Base-by-base conservation (phyloP, 2,113 vertebrate genomes). In the Jaculus jaculus region DNA sequence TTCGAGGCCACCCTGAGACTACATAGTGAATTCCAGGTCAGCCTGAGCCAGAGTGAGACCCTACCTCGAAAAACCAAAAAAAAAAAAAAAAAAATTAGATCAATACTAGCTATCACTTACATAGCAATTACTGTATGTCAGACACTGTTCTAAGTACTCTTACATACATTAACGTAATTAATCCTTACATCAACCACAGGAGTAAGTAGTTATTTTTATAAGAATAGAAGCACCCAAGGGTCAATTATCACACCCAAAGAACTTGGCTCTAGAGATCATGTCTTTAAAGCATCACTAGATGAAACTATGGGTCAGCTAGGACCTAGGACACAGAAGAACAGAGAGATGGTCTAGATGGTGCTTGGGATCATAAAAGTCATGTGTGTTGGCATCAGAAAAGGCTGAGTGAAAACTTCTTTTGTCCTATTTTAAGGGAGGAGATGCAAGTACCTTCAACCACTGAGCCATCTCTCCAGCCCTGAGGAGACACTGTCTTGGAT, bases 161-260 rank as follows among this genome's bases (percentile, higher is more conserved):
- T 54, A 74, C 20, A 34, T 86, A 60, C 37, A 89, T 89, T 82
- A 83, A 79, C 60, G 89, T 60, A 92, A 87, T 89, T 78, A 73
- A 87, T 81, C 66, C 65, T 96, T 73, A 68, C 20, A 77, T 47
- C 68, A 87, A 87, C 42, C 26, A 87, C 81, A 87, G 9, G 32
- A 92, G 24, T 80, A 51, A 81, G 87, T 89, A 78, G 42, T 78
- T 87, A 84, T 92, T 79, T n/a, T n/a, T n/a, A n/a, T n/a, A 58
- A 92, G 93, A 96, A 84, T 30, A 30, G 34, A 94, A 73, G 39
- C 39, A 78, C 65, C 17, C 1, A 39, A 17, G 21, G 37, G 51
- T 87, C 84, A 66, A 90, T 72, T 92, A 95, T 82, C 42, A 72
- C 91, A 68, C 63, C 63, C 58, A 86, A 84, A 75, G 80, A 89